These are phyloP conservation scores for Microhierax caerulescens DNA, from an alignment of 2,797 vertebrate genomes.

Conservation along the genomic window DNA sequence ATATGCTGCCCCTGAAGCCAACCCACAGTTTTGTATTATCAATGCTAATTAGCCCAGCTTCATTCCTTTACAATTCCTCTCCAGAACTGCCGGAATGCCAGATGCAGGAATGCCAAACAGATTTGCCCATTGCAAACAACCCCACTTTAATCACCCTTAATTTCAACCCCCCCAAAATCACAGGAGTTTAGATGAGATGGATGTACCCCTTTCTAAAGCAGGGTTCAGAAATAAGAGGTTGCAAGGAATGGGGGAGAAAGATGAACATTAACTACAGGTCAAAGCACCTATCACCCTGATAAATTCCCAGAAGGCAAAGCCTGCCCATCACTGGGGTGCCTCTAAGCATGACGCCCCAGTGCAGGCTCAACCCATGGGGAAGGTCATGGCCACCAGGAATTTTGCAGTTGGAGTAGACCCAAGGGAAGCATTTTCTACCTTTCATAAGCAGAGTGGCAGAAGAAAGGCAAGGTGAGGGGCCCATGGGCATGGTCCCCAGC, in stretches of 20 bases:
- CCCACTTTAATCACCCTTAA: background rate
- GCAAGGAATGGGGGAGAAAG: background rate
- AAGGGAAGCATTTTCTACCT: background rate
- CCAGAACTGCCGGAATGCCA: background rate
- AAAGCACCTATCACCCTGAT: background rate
- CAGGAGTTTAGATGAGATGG: background rate
- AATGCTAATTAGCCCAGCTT: too few species aligned
- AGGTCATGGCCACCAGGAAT: background rate
- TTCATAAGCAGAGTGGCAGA: background rate
- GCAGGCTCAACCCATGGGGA: background rate
- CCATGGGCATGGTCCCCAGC: fast-evolving
- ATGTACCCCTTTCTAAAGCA: background rate
- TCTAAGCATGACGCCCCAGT: background rate
- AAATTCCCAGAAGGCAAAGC: background rate
- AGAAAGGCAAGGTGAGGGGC: background rate
- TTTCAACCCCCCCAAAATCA: background rate
- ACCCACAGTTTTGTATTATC: too few species aligned
- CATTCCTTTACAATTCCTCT: too few species aligned
- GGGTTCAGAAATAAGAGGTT: background rate
- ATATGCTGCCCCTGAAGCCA: too few species aligned
- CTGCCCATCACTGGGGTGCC: fast-evolving
- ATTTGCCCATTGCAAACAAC: background rate
- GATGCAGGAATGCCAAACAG: background rate
- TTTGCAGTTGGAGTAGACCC: background rate
- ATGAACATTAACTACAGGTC: background rate